Evolutionary conservation across 2,888 invertebrate genomes (phyloP), one percentile per base, ranked within the genome.

Genomic region (Mycogona germanica): DNA sequence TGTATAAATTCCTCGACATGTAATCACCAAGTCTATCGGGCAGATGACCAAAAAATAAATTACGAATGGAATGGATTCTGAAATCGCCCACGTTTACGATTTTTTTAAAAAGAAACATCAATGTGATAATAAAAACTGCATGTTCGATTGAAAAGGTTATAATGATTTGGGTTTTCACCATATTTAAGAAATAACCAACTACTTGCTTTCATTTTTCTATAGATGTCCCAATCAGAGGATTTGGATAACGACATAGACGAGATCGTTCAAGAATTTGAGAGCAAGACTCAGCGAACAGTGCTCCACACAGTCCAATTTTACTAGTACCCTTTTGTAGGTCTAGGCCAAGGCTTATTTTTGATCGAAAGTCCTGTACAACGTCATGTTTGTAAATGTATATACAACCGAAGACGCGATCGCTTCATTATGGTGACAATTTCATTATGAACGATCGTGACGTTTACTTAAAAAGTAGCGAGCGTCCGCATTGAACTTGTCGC

Each of bases 211-310:
- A 56, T 54, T 55, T 53, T 62, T 58, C 73, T 76, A 52, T 70
- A 84, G 84, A 77, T 97, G 75, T 80, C 86, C 17, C 82, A 85
- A 68, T 84, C 85, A 65, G 85, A 87, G 56, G 97, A 97, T 70
- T 73, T 97, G 65, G 97, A 97, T 69, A 92, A 96, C 74, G 96
- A 97, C 67, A 92, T 97, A 65, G 96, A 97, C 73, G 92, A 96
- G 74, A 75, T 97, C 52, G 75, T 97, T 53, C 88, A 91, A 67
- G 87, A 91, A 61, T 95, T 95, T 73, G 97, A 97, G 74, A 79
- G 81, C 49, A 86, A 87, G 70, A 84, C 68, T 37, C 65, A 72
- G 42, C 76, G 93, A 68, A 78, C 87, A 58, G 82, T 97, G 65
- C 76, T 97, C 60, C 96, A 97, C 70, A 88, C 92, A 63, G 85